Percentiles rank a stretch among this genome's conserved stretches.
These are phyloP conservation scores for Botrylloides violaceus DNA, from an alignment of 23 tunicate genomes.

Conservation along the genomic window DNA sequence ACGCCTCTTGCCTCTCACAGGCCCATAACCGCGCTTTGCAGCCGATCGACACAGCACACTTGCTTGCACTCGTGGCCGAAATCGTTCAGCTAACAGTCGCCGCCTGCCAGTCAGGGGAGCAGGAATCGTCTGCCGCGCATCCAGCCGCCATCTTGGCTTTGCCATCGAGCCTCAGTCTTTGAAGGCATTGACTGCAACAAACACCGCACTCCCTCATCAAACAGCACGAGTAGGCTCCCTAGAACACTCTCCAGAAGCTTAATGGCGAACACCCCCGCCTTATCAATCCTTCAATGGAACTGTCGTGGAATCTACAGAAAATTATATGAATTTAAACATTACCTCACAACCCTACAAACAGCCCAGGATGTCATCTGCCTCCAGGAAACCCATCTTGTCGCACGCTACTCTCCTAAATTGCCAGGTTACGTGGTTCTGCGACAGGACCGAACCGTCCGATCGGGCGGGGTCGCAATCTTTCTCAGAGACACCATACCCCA, in stretches of 20 bases:
- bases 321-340: constrained; percentile 3
- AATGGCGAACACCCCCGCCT: no score
- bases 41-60: not conserved
- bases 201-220: not conserved
- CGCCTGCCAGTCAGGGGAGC: not conserved
- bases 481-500: not conserved
- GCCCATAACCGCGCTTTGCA: no score
- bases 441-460: not conserved
- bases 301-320: constrained; percentile 7
- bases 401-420: not conserved
- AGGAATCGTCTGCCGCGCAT: not conserved
- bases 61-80: not conserved
- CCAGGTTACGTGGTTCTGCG: not conserved
- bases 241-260: no score
- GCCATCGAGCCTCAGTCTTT: not conserved
- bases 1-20: no score
- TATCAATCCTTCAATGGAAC: constrained; percentile 3
- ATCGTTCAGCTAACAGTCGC: not conserved
- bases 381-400: constrained; percentile 10
- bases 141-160: not conserved
- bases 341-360: not conserved
- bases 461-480: not conserved
- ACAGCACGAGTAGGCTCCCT: not conserved
- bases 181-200: not conserved
- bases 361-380: not conserved